A percentile compares a stretch with the other conserved stretches of the same genome.
Conservation (phyloP, 2,113 vertebrate species). For the Scomber scombrus region DNA sequence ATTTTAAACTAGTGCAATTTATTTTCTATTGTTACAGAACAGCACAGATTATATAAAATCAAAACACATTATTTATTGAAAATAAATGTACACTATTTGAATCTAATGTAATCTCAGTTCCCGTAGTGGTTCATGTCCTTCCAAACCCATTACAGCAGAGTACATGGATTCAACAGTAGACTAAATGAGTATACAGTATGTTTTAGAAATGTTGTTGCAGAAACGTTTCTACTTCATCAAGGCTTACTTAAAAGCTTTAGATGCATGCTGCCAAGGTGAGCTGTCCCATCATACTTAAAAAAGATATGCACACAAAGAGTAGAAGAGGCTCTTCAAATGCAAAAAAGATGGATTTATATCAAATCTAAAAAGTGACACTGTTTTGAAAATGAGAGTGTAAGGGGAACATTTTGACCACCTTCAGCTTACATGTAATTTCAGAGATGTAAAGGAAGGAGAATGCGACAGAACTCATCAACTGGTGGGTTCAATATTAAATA, state of each 20-base stretch:
- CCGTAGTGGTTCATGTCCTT: not conserved
- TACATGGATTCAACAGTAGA: too few species aligned
- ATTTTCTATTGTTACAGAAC: not conserved
- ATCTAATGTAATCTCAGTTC: not conserved
- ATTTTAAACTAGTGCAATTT: not conserved
- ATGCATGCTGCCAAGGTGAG: not conserved
- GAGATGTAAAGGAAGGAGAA: not conserved
- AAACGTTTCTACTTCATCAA: not conserved
- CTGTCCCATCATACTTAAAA: not conserved
- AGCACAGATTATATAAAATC: not conserved
- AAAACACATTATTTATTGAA: not conserved
- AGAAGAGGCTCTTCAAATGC: not conserved
- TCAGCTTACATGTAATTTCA: not conserved
- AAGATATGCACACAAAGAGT: not conserved
- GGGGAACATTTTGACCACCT: not conserved
- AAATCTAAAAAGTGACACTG: not conserved
- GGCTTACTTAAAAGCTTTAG: not conserved
- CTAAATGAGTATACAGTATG: too few species aligned
- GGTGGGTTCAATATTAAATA: not conserved
- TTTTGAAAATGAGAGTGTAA: too few species aligned
- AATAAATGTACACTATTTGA: too few species aligned
- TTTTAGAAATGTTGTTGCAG: too few species aligned
- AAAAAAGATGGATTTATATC: not conserved
- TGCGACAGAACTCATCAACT: not conserved
- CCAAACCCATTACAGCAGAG: too few species aligned